A percentile compares a stretch with the other conserved stretches of the same genome.
Conservation (phyloP, 2,797 vertebrate species). For the Melanotaenia parkinsoni region DNA sequence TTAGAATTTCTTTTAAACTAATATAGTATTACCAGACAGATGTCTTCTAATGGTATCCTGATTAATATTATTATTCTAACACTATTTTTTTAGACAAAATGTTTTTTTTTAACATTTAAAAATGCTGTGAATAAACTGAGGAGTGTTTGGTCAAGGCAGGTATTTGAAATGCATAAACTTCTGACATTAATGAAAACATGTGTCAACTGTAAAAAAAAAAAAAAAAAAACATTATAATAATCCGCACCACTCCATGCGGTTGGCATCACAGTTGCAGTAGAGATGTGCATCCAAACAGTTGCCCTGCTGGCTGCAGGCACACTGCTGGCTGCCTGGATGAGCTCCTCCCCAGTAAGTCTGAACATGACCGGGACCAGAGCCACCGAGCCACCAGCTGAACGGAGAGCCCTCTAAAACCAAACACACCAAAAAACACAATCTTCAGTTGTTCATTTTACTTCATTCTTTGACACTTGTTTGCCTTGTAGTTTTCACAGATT, state of each 20-base stretch:
- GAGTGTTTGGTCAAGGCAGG: too few species aligned
- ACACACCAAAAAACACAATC: neutral
- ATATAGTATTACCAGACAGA: too few species aligned
- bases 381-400: slow-evolving; percentile 93
- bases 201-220: too few species aligned
- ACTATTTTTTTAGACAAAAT: too few species aligned
- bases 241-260: slow-evolving; percentile 88
- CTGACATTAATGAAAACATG: neutral
- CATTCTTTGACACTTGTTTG: neutral
- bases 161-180: neutral
- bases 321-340: slow-evolving; percentile 85
- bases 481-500: neutral
- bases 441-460: neutral
- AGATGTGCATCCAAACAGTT: slow-evolving; percentile 88
- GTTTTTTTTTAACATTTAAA: neutral
- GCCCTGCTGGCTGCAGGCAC: slow-evolving; percentile 88
- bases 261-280: slow-evolving; percentile 93
- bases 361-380: slow-evolving; percentile 83
- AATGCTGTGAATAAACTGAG: neutral
- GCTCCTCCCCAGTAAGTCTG: slow-evolving; percentile 93
- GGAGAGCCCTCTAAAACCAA: slow-evolving; percentile 84
- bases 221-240: neutral
- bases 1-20: too few species aligned
- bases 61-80: neutral
- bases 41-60: too few species aligned